Base-by-base conservation (phyloP, 2,113 vertebrate species). In the Gambusia holbrooki region DNA sequence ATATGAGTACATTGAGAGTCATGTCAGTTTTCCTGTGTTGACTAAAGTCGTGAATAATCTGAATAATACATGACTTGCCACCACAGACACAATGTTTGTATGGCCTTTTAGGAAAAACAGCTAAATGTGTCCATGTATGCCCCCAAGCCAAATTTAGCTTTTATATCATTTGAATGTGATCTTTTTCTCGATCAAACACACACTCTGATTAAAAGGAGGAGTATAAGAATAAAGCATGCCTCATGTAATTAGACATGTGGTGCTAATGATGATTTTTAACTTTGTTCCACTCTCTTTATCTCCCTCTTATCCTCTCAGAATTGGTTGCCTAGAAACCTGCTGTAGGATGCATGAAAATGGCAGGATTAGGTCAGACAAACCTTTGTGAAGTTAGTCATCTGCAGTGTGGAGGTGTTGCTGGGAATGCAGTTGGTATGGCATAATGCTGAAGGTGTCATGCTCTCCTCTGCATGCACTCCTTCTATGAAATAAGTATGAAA, bases 301-400 rank as follows among this genome's bases (percentile, higher is more conserved):
- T 81, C 76, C 85, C 78, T 77, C 72, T 74, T 64, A 80, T 85
- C 40, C 74, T 58, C 42, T 62, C 69, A 76, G 27, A 27, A 71
- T 74, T 81, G 77, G 90, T 94, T 93, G 90, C 92, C 84, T 92
- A 87, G 93, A 94, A 81, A 92, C 91, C 71, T 79, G 69, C 74
- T 78, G 88, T 90, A 76, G 72, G 87, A 92, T 91, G 89, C 85
- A 90, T 86, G 83, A 83, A 90, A 92, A 92, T 87, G 64, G 80
- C 78, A 88, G 74, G 77, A 85, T 91, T 93, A 92, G 92, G 92
- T 93, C 90, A 93, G 76, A 61, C 82, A 88, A 91, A 91, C 89
- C 90, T 90, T 88, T 89, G 81, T 81, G 84, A 90, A 84, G 83
- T 93, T 90, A 91, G 78, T 92, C 84, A 91, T 93, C 82, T 76